Conservation (phyloP, 2,113 vertebrate genomes). For the Crotalus viridis region DNA sequence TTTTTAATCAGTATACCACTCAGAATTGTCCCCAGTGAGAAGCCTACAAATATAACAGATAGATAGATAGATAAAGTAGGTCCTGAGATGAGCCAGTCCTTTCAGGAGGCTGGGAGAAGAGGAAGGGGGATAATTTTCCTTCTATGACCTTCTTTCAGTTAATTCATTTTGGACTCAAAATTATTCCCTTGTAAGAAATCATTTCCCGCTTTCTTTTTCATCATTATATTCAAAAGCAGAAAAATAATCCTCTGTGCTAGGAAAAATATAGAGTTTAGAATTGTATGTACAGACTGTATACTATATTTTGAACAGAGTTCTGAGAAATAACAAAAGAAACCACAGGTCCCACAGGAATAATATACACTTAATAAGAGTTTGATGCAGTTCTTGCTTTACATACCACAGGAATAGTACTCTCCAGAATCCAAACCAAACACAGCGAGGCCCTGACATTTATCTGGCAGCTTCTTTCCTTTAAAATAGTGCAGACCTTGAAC, state of each 20-base stretch:
- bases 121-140: not conserved
- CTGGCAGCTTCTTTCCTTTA: constrained; percentile 29
- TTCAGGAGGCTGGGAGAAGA: not conserved
- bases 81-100: not conserved
- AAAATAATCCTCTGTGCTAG: not conserved
- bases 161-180: not conserved
- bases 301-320: constrained; percentile 54
- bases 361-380: constrained; percentile 63
- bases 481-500: constrained; percentile 3
- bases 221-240: constrained; percentile 18
- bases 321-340: constrained; percentile 59
- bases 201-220: constrained; percentile 13
- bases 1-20: not conserved
- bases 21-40: not conserved
- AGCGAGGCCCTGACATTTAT: constrained; percentile 34
- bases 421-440: constrained; percentile 44
- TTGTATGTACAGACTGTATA: not conserved
- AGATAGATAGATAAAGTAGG: not conserved
- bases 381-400: constrained; percentile 46
- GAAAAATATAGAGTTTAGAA: not conserved
- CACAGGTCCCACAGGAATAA: constrained; percentile 47
- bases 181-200: not conserved
- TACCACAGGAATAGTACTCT: constrained; percentile 42
- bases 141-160: not conserved
- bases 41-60: not conserved